These are phyloP conservation scores for Leptoclinus maculatus DNA, from an alignment of 2,797 vertebrate species.

Conservation along the genomic window DNA sequence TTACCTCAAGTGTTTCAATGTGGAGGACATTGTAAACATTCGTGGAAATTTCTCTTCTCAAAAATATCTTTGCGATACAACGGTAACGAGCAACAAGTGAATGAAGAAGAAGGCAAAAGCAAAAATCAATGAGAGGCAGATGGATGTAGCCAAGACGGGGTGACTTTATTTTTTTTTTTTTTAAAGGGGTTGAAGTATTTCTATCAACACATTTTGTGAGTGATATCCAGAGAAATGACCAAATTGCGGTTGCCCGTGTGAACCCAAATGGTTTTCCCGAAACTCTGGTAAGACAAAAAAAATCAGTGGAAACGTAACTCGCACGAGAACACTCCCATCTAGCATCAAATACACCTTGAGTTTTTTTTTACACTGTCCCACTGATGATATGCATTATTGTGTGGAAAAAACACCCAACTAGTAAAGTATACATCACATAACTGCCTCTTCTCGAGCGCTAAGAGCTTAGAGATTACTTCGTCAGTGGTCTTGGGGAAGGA, in stretches of 20 bases:
- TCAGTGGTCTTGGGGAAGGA: slow-evolving; percentile 29
- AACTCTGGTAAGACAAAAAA: slow-evolving; percentile 36
- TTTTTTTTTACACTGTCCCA: slow-evolving; percentile 37
- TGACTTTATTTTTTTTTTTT: slow-evolving; percentile 61
- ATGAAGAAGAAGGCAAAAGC: slow-evolving; percentile 61
- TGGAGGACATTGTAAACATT: slow-evolving; percentile 83
- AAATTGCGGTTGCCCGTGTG: slow-evolving; percentile 48
- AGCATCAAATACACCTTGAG: slow-evolving; percentile 29
- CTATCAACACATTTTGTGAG: slow-evolving; percentile 58
- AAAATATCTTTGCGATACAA: slow-evolving; percentile 72
- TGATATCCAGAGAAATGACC: slow-evolving; percentile 60
- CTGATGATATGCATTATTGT: slow-evolving; percentile 48
- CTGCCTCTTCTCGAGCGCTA: slow-evolving; percentile 45
- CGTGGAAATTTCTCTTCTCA: slow-evolving; percentile 79
- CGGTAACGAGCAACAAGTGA: slow-evolving; percentile 60
- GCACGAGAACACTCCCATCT: slow-evolving; percentile 40
- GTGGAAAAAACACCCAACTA: slow-evolving; percentile 32
- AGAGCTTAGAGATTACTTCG: slow-evolving; percentile 37
- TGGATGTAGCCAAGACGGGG: slow-evolving; percentile 74
- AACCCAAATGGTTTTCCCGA: slow-evolving; percentile 52
- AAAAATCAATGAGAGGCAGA: slow-evolving; percentile 62
- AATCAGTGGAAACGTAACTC: slow-evolving; percentile 12
- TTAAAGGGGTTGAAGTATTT: slow-evolving; percentile 63
- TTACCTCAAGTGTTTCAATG: slow-evolving; percentile 91
- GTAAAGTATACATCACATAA: slow-evolving; percentile 38